phyloP scores from a whole-genome alignment of 1,140 invertebrate species.

The Diorhabda sublineata region DNA sequence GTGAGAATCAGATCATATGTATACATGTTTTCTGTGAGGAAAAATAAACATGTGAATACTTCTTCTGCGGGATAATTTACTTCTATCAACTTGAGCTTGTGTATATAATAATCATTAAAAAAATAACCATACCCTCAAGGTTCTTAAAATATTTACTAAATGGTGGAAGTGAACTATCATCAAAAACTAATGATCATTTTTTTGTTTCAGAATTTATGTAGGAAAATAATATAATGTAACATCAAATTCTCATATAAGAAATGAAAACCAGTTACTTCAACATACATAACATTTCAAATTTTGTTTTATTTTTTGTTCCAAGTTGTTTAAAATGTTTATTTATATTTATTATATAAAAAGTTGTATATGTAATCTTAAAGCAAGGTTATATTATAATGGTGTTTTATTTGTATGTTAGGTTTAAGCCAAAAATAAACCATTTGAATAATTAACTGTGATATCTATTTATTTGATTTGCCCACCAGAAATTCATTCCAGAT shows the following conservation, averaged over 20 bases:
- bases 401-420: constrained; percentile 23
- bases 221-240: neutral
- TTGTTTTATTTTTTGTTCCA: constrained; percentile 27
- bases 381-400: constrained; percentile 19
- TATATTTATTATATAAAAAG: constrained; percentile 30
- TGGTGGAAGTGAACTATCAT: no score
- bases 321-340: constrained; percentile 18
- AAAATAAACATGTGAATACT: no score
- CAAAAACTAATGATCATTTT: neutral
- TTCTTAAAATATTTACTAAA: no score
- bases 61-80: no score
- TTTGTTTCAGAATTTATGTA: neutral
- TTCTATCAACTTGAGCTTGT: no score
- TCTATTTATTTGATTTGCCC: no score
- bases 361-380: constrained; percentile 33
- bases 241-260: constrained; percentile 13
- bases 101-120: no score
- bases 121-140: no score
- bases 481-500: no score
- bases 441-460: neutral
- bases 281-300: constrained; percentile 7
- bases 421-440: constrained; percentile 18
- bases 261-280: constrained; percentile 7
- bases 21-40: no score
- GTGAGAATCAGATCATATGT: no score